Evolutionary conservation across 2,113 vertebrate genomes (phyloP).

Genomic region (Coregonus clupeaformis): DNA sequence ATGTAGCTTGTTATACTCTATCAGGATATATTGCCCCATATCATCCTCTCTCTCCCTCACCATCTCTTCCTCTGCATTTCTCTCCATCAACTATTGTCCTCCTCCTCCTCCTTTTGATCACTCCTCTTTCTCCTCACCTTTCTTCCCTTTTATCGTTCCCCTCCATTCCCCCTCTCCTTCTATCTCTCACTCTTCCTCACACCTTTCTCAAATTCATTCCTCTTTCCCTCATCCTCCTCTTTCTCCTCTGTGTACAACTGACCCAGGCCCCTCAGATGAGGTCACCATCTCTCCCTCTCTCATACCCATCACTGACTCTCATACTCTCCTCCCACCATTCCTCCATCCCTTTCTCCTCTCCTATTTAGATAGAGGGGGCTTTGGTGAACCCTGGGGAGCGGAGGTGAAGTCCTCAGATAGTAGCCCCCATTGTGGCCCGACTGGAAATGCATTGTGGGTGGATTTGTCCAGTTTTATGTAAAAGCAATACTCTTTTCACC

Average conservation of each 20-base stretch:
- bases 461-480: constrained; percentile 99
- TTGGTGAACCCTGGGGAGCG: constrained; percentile 73
- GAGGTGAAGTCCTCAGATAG: constrained; percentile 94
- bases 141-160: no score
- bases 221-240: not conserved
- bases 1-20: constrained; percentile 27
- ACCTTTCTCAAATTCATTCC: constrained; percentile 26
- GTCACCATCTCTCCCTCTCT: constrained; percentile 36
- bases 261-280: constrained; percentile 19
- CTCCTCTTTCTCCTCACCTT: no score
- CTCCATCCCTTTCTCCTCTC: constrained; percentile 53
- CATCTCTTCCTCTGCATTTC: no score
- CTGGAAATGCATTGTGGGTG: constrained; percentile 96
- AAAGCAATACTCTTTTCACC: constrained; percentile 99
- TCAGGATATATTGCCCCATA: constrained; percentile 1
- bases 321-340: constrained; percentile 34
- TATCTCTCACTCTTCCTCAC: constrained; percentile 24
- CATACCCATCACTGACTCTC: constrained; percentile 2
- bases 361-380: constrained; percentile 86
- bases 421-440: constrained; percentile 93
- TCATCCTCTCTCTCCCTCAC: no score
- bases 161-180: not conserved
- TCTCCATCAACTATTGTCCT: not conserved
- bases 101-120: not conserved
- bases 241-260: not conserved